Percentiles rank a stretch among this genome's conserved stretches.
Conservation (phyloP, 2,888 invertebrate genomes). For the Ceratothoa steindachneri region DNA sequence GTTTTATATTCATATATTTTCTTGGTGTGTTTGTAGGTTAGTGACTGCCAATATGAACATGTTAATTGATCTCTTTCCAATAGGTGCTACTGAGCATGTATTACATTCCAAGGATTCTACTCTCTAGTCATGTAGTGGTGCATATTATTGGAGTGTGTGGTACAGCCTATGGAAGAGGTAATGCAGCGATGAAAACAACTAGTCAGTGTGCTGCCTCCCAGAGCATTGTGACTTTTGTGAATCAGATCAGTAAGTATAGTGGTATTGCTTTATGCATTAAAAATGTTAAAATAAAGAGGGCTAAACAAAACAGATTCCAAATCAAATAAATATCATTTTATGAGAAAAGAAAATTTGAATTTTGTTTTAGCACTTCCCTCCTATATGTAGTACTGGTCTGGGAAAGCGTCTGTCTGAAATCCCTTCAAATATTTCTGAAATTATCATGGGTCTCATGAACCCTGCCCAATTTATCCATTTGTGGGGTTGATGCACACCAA, state of each 20-base stretch:
- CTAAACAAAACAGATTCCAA: too few relatives aligned
- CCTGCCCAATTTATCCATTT: too few relatives aligned
- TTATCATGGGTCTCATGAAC: too few relatives aligned
- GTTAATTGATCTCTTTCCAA: neutral
- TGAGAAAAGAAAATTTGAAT: too few relatives aligned
- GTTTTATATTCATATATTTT: neutral
- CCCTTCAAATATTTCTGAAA: too few relatives aligned
- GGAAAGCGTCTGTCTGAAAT: too few relatives aligned
- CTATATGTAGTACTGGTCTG: too few relatives aligned
- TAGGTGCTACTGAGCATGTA: constrained; percentile 38
- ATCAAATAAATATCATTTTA: too few relatives aligned
- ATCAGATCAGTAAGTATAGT: constrained; percentile 31
- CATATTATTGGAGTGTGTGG: constrained; percentile 39
- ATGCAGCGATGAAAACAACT: constrained; percentile 21
- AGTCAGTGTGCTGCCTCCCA: constrained; percentile 34
- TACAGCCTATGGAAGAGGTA: constrained; percentile 29
- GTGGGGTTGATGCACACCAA: too few relatives aligned
- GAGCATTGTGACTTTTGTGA: constrained; percentile 24
- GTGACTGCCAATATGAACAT: neutral
- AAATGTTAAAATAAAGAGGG: too few relatives aligned
- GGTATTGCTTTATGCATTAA: too few relatives aligned
- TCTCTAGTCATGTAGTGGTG: constrained; percentile 34
- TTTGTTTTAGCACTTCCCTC: too few relatives aligned
- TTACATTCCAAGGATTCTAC: constrained; percentile 21
- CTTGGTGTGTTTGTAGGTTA: neutral